These are phyloP conservation scores for Atopsyche davidsoni DNA, from an alignment of 1,140 invertebrate species.

Conservation along the genomic window DNA sequence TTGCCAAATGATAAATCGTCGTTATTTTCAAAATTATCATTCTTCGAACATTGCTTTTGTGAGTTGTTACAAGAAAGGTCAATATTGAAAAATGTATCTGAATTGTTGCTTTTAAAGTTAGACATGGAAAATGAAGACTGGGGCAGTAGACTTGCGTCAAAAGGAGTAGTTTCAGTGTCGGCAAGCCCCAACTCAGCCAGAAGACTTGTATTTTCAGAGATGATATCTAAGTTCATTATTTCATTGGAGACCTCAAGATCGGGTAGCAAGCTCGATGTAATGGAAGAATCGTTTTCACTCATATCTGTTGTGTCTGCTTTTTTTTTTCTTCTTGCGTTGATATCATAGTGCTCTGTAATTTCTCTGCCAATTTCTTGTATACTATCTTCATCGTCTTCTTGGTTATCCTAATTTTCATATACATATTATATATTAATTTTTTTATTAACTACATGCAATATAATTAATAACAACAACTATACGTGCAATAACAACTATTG, in stretches of 20 bases:
- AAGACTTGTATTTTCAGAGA: slow-evolving; percentile 27
- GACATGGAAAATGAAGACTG: slow-evolving; percentile 13
- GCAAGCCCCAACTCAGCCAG: slow-evolving; percentile 28
- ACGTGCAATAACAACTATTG: neutral
- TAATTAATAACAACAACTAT: slow-evolving; percentile 1
- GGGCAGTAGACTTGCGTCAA: slow-evolving; percentile 9
- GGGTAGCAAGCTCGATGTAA: slow-evolving; percentile 20
- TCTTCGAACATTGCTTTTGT: neutral
- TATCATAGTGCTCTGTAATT: slow-evolving; percentile 32
- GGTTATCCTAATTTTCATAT: slow-evolving; percentile 36
- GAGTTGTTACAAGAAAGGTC: slow-evolving; percentile 8
- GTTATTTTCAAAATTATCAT: slow-evolving; percentile 4
- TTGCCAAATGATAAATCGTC: slow-evolving; percentile 20
- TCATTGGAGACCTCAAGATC: slow-evolving; percentile 20
- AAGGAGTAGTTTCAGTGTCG: slow-evolving; percentile 11
- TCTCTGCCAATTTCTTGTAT: slow-evolving; percentile 33
- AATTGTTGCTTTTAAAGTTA: slow-evolving; percentile 8
- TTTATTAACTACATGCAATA: neutral
- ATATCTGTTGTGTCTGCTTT: slow-evolving; percentile 15
- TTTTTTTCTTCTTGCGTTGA: slow-evolving; percentile 19
- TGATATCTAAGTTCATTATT: slow-evolving; percentile 11
- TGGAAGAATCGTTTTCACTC: slow-evolving; percentile 2
- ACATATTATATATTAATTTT: slow-evolving; percentile 3
- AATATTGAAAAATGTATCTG: slow-evolving; percentile 22
- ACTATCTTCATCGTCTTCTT: slow-evolving; percentile 43